phyloP scores from a whole-genome alignment of 2,797 vertebrate species.

The Sebastes vulpes region DNA sequence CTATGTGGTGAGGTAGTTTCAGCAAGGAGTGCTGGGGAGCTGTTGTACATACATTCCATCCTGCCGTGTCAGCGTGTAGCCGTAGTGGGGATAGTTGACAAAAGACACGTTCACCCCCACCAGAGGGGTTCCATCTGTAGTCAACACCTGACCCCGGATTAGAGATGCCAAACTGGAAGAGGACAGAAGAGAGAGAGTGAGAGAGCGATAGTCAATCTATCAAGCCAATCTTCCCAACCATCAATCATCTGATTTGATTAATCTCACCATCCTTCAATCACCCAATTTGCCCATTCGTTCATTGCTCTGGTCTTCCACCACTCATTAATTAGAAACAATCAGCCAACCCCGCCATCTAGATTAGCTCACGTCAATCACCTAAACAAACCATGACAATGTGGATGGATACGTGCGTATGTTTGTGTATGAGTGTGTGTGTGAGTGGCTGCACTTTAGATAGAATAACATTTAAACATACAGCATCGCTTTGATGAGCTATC shows the following conservation, averaged over 20 bases:
- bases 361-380: conserved; percentile 68
- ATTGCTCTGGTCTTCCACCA: conserved; percentile 60
- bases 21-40: conserved; percentile 51
- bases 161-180: conserved; percentile 93
- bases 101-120: conserved; percentile 99
- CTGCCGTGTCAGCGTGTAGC: conserved; percentile 98
- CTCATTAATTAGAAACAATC: conserved; percentile 78
- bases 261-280: conserved; percentile 76
- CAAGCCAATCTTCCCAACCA: conserved; percentile 49
- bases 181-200: conserved; percentile 63
- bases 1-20: conserved; percentile 62
- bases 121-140: conserved; percentile 97
- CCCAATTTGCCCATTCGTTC: conserved; percentile 68
- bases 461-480: conserved; percentile 29
- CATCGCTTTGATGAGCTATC: conserved; percentile 46
- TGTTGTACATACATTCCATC: conserved; percentile 96
- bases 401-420: conserved; percentile 17
- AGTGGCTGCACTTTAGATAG: neutral
- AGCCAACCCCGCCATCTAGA: conserved; percentile 51
- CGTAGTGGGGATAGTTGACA: conserved; percentile 98
- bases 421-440: neutral
- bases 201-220: conserved; percentile 39
- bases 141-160: conserved; percentile 98
- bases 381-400: conserved; percentile 63
- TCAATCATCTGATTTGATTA: conserved; percentile 76